Conservation (phyloP, 2,888 invertebrate species). For the Protonemura montana region DNA sequence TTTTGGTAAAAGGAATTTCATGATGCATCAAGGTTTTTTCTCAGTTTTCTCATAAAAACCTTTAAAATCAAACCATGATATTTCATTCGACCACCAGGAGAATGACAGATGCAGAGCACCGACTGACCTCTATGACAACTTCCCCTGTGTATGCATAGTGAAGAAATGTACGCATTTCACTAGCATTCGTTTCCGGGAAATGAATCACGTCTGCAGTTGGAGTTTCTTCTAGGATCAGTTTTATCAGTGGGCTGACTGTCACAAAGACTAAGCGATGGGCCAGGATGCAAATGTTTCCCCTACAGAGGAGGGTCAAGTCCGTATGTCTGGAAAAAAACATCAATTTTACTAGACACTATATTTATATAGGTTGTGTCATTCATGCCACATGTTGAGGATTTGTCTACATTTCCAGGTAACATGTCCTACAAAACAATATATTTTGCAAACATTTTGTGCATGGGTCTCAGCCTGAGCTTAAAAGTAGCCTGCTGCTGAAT, state of each 20-base stretch:
- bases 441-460: too few species aligned
- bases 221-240: constrained; percentile 77
- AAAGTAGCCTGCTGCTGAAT: too few species aligned
- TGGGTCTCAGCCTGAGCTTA: too few species aligned
- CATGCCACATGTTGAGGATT: too few species aligned
- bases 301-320: constrained; percentile 85
- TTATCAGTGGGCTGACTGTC: constrained; percentile 85
- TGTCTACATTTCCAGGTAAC: too few species aligned
- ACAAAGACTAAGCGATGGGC: constrained; percentile 88
- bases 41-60: constrained; percentile 29
- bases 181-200: constrained; percentile 82
- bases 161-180: constrained; percentile 81
- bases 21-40: constrained; percentile 23
- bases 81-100: background rate
- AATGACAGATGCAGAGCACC: background rate
- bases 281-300: constrained; percentile 80
- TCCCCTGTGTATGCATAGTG: constrained; percentile 88
- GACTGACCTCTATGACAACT: constrained; percentile 76
- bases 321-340: constrained; percentile 57
- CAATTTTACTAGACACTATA: background rate
- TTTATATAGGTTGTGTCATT: too few species aligned
- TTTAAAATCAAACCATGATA: background rate
- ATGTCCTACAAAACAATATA: too few species aligned
- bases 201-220: constrained; percentile 77
- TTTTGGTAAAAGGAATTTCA: background rate